phyloP scores from a whole-genome alignment of 2,797 vertebrate species.

The Protosalanx chinensis region DNA sequence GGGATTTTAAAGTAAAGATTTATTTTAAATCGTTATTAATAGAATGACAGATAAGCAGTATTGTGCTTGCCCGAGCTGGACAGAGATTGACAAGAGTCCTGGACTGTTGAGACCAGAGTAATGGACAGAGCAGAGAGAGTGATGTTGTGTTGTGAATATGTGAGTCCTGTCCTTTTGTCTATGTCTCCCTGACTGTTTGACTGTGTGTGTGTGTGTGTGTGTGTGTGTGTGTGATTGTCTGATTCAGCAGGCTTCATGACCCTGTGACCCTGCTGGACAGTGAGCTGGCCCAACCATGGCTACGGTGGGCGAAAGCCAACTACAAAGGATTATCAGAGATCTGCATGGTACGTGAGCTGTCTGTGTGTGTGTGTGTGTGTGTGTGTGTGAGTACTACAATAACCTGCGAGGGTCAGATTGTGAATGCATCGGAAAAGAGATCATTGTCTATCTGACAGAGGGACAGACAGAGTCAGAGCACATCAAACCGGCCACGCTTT shows the following conservation, averaged over 20 bases:
- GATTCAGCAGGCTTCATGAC: slow-evolving; percentile 70
- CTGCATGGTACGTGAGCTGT: slow-evolving; percentile 81
- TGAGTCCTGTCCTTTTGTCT: neutral
- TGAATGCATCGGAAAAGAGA: slow-evolving; percentile 22
- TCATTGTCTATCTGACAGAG: slow-evolving; percentile 30
- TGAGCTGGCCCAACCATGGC: slow-evolving; percentile 77
- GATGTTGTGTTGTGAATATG: neutral
- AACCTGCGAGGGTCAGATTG: slow-evolving; percentile 20
- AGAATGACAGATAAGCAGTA: neutral
- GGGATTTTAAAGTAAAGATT: too few relatives aligned
- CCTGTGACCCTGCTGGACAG: slow-evolving; percentile 62
- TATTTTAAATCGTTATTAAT: too few relatives aligned
- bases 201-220: too few relatives aligned
- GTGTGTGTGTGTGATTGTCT: slow-evolving; percentile 57
- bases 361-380: slow-evolving; percentile 18
- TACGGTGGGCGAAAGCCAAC: slow-evolving; percentile 80
- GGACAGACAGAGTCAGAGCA: slow-evolving; percentile 28
- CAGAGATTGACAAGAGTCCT: neutral
- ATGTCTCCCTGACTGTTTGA: neutral
- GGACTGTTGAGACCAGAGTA: neutral
- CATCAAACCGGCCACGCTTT: slow-evolving; percentile 4
- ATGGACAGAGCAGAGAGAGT: neutral
- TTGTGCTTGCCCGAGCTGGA: neutral
- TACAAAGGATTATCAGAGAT: slow-evolving; percentile 93
- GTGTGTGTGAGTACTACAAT: slow-evolving; percentile 11